phyloP scores from a whole-genome alignment of 1,140 invertebrate genomes.

The Sweltsa coloradensis region DNA sequence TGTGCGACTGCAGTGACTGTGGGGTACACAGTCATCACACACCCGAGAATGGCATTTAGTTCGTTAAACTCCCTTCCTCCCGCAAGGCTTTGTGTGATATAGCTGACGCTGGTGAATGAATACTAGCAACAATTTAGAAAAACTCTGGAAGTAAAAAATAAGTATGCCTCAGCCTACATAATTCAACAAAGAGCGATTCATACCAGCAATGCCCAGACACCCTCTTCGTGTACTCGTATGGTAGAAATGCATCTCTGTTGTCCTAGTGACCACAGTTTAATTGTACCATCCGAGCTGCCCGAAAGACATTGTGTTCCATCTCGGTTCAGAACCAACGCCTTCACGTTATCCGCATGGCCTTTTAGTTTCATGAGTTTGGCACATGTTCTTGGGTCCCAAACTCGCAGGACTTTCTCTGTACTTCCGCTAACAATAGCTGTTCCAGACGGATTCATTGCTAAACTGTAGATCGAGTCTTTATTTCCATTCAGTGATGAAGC shows the following conservation, averaged over 20 bases:
- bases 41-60: no score
- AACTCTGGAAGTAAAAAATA: no score
- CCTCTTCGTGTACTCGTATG: constrained; percentile 80
- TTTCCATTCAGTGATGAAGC: constrained; percentile 92
- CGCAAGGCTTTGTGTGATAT: constrained; percentile 6
- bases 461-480: constrained; percentile 97
- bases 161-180: no score
- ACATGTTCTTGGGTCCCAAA: constrained; percentile 96
- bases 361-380: constrained; percentile 93
- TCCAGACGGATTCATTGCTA: constrained; percentile 95
- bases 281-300: constrained; percentile 95
- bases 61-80: no score
- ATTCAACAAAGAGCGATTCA: no score
- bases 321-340: constrained; percentile 83
- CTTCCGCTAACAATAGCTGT: constrained; percentile 94
- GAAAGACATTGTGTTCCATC: constrained; percentile 94
- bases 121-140: no score
- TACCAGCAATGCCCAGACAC: constrained; percentile 89
- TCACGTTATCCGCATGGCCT: constrained; percentile 97
- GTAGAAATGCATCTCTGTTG: constrained; percentile 93
- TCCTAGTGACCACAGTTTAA: constrained; percentile 94
- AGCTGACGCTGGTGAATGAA: background rate
- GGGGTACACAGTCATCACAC: no score
- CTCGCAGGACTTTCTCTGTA: constrained; percentile 87
- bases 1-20: no score